Evolutionary conservation across 2,888 invertebrate genomes (phyloP).

Genomic region (Seira ritae): DNA sequence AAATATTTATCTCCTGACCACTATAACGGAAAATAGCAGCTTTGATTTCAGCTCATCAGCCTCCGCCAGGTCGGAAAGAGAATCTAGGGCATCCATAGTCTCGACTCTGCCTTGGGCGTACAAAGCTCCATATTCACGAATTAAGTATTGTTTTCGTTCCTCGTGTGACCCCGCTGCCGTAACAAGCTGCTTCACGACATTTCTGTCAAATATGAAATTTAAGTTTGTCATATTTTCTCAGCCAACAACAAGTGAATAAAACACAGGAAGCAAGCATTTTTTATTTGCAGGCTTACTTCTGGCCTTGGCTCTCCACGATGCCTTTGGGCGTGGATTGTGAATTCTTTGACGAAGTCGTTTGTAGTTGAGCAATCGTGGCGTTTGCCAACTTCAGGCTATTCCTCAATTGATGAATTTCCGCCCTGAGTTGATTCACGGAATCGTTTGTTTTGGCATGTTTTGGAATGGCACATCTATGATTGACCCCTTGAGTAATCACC

Average conservation of each 20-base stretch:
- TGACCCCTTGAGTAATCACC: conserved; percentile 71
- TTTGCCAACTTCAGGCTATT: conserved; percentile 64
- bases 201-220: background rate
- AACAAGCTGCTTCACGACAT: background rate
- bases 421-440: conserved; percentile 59
- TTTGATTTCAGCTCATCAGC: conserved; percentile 94
- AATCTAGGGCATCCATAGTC: conserved; percentile 89
- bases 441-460: conserved; percentile 51
- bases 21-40: conserved; percentile 96
- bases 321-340: background rate
- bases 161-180: conserved; percentile 27
- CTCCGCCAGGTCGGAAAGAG: conserved; percentile 86
- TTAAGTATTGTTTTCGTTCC: conserved; percentile 77
- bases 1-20: conserved; percentile 81
- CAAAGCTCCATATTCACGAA: conserved; percentile 86
- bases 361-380: conserved; percentile 65
- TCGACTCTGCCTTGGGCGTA: conserved; percentile 91
- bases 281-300: background rate
- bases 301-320: background rate
- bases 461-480: conserved; percentile 65
- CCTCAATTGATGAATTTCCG: conserved; percentile 67
- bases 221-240: background rate
- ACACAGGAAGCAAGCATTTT: background rate
- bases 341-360: conserved; percentile 29
- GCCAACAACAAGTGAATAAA: background rate